phyloP scores from a whole-genome alignment of 2,797 vertebrate genomes.

The Cetoscarus ocellatus region DNA sequence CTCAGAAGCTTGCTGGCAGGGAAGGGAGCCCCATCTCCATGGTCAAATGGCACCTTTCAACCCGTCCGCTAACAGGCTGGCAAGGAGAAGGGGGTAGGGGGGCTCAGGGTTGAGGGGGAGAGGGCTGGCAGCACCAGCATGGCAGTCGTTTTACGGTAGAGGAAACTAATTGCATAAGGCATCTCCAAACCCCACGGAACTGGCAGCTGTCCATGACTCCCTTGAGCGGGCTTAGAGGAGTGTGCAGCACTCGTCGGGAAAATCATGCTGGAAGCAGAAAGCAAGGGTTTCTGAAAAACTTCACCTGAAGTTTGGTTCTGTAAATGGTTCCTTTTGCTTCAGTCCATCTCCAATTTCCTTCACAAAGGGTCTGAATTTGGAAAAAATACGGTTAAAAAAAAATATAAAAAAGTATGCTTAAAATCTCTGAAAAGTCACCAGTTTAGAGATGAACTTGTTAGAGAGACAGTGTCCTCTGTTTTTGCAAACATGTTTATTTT shows the following conservation, averaged over 20 bases:
- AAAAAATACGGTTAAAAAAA: not conserved
- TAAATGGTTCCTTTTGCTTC: slow-evolving; percentile 33
- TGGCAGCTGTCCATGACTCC: slow-evolving; percentile 76
- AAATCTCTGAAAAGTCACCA: too few relatives aligned
- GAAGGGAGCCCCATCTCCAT: slow-evolving; percentile 69
- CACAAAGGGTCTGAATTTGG: slow-evolving; percentile 14
- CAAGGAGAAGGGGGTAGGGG: slow-evolving; percentile 39
- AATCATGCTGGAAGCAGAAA: slow-evolving; percentile 70
- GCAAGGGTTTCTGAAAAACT: slow-evolving; percentile 68
- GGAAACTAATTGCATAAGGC: slow-evolving; percentile 79
- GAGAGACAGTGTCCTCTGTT: too few relatives aligned
- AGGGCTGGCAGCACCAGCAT: slow-evolving; percentile 67
- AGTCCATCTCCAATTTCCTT: slow-evolving; percentile 20
- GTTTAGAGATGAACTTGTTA: too few relatives aligned
- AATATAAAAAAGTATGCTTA: too few relatives aligned
- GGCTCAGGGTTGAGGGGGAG: slow-evolving; percentile 69
- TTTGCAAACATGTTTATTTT: too few relatives aligned
- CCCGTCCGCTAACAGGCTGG: slow-evolving; percentile 74
- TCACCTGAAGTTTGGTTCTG: slow-evolving; percentile 63
- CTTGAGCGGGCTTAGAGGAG: slow-evolving; percentile 76
- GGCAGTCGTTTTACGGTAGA: slow-evolving; percentile 70
- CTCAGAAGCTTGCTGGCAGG: slow-evolving; percentile 83
- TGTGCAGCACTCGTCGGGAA: slow-evolving; percentile 66
- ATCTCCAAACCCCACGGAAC: slow-evolving; percentile 76
- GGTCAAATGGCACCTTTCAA: slow-evolving; percentile 83